Evolutionary conservation across 2,888 invertebrate species (phyloP).

Genomic region (Melinaea marsaeus): DNA sequence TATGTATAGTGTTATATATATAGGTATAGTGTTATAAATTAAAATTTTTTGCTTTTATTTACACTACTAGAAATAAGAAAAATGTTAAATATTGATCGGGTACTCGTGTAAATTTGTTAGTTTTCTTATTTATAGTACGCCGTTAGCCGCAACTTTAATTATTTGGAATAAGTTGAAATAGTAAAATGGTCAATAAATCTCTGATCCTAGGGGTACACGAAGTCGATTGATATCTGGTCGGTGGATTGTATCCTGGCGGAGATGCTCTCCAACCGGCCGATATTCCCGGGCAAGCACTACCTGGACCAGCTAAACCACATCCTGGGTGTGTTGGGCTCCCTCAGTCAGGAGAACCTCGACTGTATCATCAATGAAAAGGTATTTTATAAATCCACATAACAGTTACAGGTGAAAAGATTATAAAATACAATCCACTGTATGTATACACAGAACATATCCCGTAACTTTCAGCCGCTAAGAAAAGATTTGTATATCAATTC

Average conservation of each 20-base stretch:
- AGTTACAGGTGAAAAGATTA: no score
- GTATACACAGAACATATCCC: no score
- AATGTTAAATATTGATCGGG: no score
- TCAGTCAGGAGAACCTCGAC: conserved; percentile 98
- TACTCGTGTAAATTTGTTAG: no score
- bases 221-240: conserved; percentile 99
- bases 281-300: conserved; percentile 99
- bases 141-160: background rate
- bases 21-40: no score
- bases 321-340: conserved; percentile 97
- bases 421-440: no score
- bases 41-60: no score
- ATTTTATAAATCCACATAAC: conserved; percentile 19
- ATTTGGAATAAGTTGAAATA: background rate
- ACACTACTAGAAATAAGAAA: no score
- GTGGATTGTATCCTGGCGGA: conserved; percentile 99
- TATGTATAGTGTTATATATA: no score
- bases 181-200: background rate
- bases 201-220: conserved; percentile 90
- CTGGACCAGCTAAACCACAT: conserved; percentile 99
- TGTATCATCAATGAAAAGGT: conserved; percentile 99
- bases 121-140: no score
- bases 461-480: no score
- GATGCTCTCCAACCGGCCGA: conserved; percentile 98
- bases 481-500: no score